Conservation (phyloP, 2,797 vertebrate species). For the Gymnocypris eckloni region DNA sequence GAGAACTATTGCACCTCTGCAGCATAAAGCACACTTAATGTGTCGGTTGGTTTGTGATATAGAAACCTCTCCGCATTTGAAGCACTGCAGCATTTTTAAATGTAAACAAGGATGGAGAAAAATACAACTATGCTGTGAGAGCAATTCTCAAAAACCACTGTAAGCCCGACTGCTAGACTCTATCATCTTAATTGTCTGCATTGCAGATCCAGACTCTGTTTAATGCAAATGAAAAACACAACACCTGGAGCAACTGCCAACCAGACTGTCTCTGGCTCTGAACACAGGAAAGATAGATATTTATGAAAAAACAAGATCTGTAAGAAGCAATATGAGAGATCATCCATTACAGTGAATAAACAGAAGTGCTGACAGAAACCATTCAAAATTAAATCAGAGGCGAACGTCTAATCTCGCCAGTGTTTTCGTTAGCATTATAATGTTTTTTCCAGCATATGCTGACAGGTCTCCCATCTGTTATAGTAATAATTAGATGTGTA, state of each 20-base stretch:
- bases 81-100: constrained; percentile 15
- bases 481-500: constrained; percentile 24
- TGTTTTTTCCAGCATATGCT: constrained; percentile 19
- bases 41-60: not conserved
- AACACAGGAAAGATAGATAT: not conserved
- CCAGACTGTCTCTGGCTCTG: constrained; percentile 9
- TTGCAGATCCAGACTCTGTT: constrained; percentile 2
- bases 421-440: constrained; percentile 24
- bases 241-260: constrained; percentile 41
- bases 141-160: constrained; percentile 14
- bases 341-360: constrained; percentile 11
- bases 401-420: constrained; percentile 16
- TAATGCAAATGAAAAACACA: constrained; percentile 43
- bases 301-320: not conserved
- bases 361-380: constrained; percentile 23
- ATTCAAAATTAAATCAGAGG: constrained; percentile 9
- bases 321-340: not conserved
- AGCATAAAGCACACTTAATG: constrained; percentile 4
- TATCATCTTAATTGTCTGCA: constrained; percentile 30
- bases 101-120: constrained; percentile 10
- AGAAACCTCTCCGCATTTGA: not conserved
- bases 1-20: not conserved
- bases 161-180: constrained; percentile 12
- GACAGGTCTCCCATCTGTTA: constrained; percentile 43
- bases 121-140: constrained; percentile 11